Base-by-base conservation (phyloP, 2,113 vertebrate species). In the Abramis brama region DNA sequence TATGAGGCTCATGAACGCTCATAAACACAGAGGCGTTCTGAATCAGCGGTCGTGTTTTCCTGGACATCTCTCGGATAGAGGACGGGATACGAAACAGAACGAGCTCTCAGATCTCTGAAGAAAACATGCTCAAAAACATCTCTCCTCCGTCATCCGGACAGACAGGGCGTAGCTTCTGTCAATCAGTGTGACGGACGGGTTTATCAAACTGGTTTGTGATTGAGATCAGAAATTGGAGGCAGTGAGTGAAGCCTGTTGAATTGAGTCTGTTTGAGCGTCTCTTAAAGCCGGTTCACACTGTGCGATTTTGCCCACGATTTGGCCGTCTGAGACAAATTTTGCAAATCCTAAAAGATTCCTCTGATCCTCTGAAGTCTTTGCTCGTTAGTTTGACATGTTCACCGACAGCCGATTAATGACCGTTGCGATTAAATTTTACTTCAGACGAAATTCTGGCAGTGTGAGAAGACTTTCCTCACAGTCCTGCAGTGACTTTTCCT, bases 21-120 rank as follows among this genome's bases (percentile, higher is more conserved):
- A 3, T 59, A 59, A 78, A n/a, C 30, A 39, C 30, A 39, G 30
- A 77, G 9, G 19, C 47, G 47, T 12, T 80, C 55, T 80, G 78
- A 45, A 80, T 80, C 78, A 80, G 36, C 78, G 45, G 23, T 80
- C 45, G 7, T 43, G 23, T 25, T 62, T 62, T 64, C 36, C 36
- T 45, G 55, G 8, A 80, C 36, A n/a, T 62, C 30, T 59, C 10
- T 36, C 36, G 0, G 21, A 71, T 11, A 43, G 4, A 71, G 68
- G 8, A 21, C 19, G 6, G 68, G 36, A 71, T 71, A 43, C 1
- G 5, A 1, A 43, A 23, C 70, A 43, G 55, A 57, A 57, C 19
- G 0, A 23, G 55, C 19, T 23, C 68, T 23, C 36, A 23, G 68
- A n/a, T 73, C 36, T 0, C 9, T 71, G 9, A 21, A 12, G 21